Evolutionary conservation across 2,797 vertebrate species (phyloP), one percentile per base, ranked within the genome.

Genomic region (Chloroceryle amazona): DNA sequence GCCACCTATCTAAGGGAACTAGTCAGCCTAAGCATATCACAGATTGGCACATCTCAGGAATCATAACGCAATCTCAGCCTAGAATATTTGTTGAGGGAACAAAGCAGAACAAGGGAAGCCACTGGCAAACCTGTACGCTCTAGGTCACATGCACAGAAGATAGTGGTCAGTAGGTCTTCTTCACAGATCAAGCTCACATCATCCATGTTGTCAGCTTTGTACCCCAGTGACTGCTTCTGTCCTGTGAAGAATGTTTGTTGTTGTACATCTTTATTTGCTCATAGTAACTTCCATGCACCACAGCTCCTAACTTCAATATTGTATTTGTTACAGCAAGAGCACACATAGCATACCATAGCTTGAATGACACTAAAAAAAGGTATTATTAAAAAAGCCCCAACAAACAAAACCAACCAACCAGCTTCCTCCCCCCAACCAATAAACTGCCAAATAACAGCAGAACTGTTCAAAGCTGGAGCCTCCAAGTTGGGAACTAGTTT

Each of bases 101-200:
- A 68, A 44, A 81, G 13, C 3, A 13, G 29, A 73, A 8, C 29
- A 29, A 28, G 0, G 14, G 84, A 39, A 47, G 7, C 1, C 18
- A 46, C 46, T 26, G 19, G 22, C 72, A 88, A 96, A 99, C 99
- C 99, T 99, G 97, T 97, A 57, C 94, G 98, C 44, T 99, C 98
- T 11, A 96, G 93, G 92, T 99, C 99, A 44, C 99, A 99, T 0
- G 98, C 99, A 51, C 97, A 98, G 97, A 99, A 99, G 92, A 99
- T 98, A 5, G 98, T 98, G 41, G 99, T 98, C 25, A 99, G 97
- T 22, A 99, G 93, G 75, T 99, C 98, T 89, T 99, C 99, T 60
- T 99, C 99, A 46, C 98, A 98, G 94, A 99, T 98, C 39, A 99
- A 92, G 71, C 97, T 98, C 78, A 98, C 93, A 6, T 99, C 97